Percentiles rank a stretch among this genome's conserved stretches.
These are phyloP conservation scores for Numida meleagris DNA, from an alignment of 2,113 vertebrate genomes.

Conservation along the genomic window DNA sequence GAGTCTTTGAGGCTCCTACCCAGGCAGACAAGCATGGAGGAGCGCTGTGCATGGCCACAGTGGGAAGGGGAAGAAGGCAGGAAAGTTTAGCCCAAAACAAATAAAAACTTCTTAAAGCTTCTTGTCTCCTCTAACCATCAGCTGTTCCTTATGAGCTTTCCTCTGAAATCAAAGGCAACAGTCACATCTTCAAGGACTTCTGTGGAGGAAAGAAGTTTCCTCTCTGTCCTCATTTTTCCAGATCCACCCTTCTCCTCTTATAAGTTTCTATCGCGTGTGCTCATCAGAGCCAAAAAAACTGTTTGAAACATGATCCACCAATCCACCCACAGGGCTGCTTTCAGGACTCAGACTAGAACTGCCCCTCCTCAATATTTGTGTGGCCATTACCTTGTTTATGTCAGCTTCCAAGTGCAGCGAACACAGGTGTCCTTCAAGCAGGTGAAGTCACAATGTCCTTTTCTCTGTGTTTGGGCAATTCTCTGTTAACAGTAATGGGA, in stretches of 20 bases:
- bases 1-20: not conserved
- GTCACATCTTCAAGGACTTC: not conserved
- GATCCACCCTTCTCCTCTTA: not conserved
- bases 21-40: not conserved
- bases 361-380: not conserved
- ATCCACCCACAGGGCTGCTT: not conserved
- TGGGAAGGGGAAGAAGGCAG: not conserved
- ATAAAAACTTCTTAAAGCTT: not conserved
- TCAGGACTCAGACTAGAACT: not conserved
- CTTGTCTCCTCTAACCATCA: not conserved
- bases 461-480: not conserved
- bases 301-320: not conserved
- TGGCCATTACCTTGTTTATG: not conserved
- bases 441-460: not conserved
- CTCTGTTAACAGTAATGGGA: not conserved
- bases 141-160: not conserved
- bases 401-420: not conserved
- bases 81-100: not conserved
- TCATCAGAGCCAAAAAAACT: not conserved
- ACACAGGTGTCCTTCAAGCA: not conserved
- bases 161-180: not conserved
- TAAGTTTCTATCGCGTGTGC: not conserved
- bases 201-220: not conserved
- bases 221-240: not conserved
- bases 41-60: not conserved